Evolutionary conservation across 2,888 invertebrate species (phyloP).

Genomic region (Cephonodes hylas): DNA sequence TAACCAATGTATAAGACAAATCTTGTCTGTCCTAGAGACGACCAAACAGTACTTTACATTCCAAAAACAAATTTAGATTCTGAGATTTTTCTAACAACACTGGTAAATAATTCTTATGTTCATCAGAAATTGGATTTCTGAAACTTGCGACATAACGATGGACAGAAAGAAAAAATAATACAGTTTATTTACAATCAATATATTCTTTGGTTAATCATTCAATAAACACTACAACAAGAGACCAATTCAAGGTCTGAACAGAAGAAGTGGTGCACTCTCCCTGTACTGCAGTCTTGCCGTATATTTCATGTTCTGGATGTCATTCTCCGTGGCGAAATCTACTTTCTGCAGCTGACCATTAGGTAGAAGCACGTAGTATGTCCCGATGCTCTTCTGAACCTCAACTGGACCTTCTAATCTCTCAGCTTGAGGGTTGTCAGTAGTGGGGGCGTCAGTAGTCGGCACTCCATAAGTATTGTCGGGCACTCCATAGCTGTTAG

Average conservation of each 20-base stretch:
- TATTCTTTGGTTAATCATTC: conserved; percentile 1
- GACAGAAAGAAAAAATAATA: background rate
- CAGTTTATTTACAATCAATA: background rate
- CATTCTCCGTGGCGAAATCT: conserved; percentile 76
- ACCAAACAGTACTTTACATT: too few species aligned
- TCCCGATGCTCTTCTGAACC: conserved; percentile 76
- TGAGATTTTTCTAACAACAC: too few species aligned
- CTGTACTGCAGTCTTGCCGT: conserved; percentile 80
- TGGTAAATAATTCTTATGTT: too few species aligned
- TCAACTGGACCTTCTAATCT: conserved; percentile 63
- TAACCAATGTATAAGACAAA: too few species aligned
- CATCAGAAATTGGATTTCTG: too few species aligned
- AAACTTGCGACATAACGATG: too few species aligned
- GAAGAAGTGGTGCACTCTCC: conserved; percentile 56
- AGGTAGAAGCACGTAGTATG: conserved; percentile 84
- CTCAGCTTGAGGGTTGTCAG: conserved; percentile 63
- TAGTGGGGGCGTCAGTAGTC: conserved; percentile 52
- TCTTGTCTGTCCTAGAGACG: too few species aligned
- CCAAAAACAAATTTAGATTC: too few species aligned
- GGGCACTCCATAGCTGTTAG: conserved; percentile 56
- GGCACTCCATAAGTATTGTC: conserved; percentile 54
- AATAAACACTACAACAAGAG: too few species aligned
- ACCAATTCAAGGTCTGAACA: conserved; percentile 52
- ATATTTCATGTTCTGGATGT: conserved; percentile 81
- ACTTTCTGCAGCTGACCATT: conserved; percentile 83